phyloP scores from a whole-genome alignment of 2,113 vertebrate genomes.

The Columbina picui region DNA sequence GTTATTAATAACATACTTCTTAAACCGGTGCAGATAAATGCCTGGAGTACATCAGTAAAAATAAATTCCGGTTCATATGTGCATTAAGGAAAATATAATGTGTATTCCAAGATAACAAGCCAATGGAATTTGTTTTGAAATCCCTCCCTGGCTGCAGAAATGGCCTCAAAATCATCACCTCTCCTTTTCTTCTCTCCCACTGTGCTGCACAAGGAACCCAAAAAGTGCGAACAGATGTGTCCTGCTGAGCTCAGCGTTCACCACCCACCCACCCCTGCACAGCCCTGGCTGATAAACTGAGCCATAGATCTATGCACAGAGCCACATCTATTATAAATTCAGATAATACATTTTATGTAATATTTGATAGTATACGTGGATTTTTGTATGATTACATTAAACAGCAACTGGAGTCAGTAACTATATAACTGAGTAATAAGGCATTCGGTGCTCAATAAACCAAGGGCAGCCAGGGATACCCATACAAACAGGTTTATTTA shows the following conservation, averaged over 20 bases:
- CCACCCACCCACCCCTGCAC: background rate
- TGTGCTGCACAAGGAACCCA: background rate
- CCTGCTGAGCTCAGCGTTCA: background rate
- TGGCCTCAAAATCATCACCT: background rate
- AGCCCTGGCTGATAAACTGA: background rate
- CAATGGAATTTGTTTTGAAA: background rate
- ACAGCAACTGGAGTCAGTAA: background rate
- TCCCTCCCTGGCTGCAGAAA: background rate
- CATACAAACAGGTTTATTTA: background rate
- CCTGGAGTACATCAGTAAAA: background rate
- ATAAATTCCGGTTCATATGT: background rate
- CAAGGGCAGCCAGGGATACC: background rate
- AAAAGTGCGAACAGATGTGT: background rate
- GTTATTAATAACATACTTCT: background rate
- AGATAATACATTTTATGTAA: background rate
- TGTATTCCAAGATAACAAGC: background rate
- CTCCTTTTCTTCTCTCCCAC: background rate
- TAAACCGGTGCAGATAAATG: background rate
- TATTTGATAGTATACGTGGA: background rate
- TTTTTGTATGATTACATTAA: background rate
- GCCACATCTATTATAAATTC: background rate
- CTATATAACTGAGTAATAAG: background rate
- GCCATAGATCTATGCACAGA: background rate
- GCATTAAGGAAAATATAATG: background rate
- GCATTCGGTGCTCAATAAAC: background rate